Evolutionary conservation across 2,113 vertebrate species (phyloP), one percentile per base, ranked within the genome.

Genomic region (Hippoglossus stenolepis): DNA sequence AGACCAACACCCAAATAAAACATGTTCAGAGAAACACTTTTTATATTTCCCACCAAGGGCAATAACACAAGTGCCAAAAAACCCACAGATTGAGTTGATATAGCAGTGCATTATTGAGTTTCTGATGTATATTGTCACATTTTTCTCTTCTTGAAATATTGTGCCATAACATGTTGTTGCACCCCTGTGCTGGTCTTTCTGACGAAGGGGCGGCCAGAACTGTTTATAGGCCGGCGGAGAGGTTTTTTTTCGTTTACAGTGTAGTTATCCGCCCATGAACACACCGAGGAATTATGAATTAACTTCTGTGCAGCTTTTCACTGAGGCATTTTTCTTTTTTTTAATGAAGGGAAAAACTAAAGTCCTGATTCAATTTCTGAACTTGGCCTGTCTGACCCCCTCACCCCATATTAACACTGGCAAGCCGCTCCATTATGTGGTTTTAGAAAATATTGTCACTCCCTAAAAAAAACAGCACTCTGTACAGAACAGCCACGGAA

Each of bases 391-490:
- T 58, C 57, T 65, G 4, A 71, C 49, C 58, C 58, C 35, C 56
- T 79, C 54, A 54, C 35, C 61, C 53, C 51, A 5, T 61, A 63
- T 70, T 83, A 35, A 75, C 3, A 38, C 67, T 77, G 65, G 64
- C 76, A 74, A 15, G n/a, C 4, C 0, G 9, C 69, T 58, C 9
- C 59, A 47, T 61, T 17, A 31, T 60, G 64, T 43, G 64, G 63
- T 73, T 13, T 45, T 40, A 56, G 54, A 28, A 23, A 61, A 61
- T 56, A 60, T 15, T 10, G 64, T 60, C 63, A 5, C 73, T 73
- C 65, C 65, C 61, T 74, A 17, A 80, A 65, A 72, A 28, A 69
- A 70, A 26, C 64, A 23, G 57, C 2, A 4, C 28, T 77, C 47
- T 65, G 68, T 54, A 21, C 14, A 13, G 57, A 13, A 53, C 21